A percentile compares a stretch with the other conserved stretches of the same genome.
Conservation (phyloP, 2,797 vertebrate genomes). For the Cheirogaleus major region DNA sequence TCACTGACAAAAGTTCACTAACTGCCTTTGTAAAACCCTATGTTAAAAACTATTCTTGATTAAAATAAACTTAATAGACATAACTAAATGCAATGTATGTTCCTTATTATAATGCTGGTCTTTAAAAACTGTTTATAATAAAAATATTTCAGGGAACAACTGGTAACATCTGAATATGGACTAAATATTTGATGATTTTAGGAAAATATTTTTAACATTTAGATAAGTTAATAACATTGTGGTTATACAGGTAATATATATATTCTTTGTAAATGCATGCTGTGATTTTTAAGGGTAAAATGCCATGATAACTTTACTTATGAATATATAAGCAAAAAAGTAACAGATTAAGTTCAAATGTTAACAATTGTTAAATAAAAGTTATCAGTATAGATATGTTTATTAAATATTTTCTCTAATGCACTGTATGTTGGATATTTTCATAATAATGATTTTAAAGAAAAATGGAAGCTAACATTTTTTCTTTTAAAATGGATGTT, state of each 20-base stretch:
- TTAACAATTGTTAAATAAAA: not conserved
- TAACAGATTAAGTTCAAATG: not conserved
- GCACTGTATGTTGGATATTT: not conserved
- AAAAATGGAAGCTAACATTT: not conserved
- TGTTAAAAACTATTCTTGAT: not conserved
- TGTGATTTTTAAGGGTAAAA: not conserved
- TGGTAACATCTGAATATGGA: not conserved
- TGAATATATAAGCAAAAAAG: not conserved
- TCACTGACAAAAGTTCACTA: not conserved
- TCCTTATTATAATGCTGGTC: not conserved
- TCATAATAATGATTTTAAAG: not conserved
- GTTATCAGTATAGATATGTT: not conserved
- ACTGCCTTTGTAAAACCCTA: not conserved
- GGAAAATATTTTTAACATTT: not conserved
- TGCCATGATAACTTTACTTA: not conserved
- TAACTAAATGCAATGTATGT: not conserved
- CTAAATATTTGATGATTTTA: not conserved
- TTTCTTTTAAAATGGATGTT: not conserved
- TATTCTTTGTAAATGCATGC: not conserved
- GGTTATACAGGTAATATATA: not conserved
- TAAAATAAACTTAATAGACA: not conserved
- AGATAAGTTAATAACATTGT: not conserved
- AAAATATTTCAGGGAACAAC: not conserved
- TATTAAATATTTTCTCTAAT: not conserved
- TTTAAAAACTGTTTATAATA: not conserved